Percentiles rank a stretch among this genome's conserved stretches.
Evolutionary conservation across 2,113 vertebrate genomes (phyloP).

Genomic region (Piaya cayana): DNA sequence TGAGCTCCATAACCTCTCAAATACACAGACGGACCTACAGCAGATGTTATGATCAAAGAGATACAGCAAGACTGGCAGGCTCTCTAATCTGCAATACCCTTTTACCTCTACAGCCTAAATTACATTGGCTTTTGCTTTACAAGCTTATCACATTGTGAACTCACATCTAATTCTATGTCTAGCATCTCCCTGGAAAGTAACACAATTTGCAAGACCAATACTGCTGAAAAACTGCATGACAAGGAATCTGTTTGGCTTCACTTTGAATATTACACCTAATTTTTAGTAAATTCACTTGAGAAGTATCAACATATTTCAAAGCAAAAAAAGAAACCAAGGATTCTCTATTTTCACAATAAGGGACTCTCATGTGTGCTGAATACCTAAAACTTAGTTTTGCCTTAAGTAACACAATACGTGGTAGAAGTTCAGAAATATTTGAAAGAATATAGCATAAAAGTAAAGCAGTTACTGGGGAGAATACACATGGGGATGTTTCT

Average conservation of each 20-base stretch:
- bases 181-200: background rate
- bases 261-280: background rate
- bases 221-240: background rate
- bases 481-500: background rate
- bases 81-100: background rate
- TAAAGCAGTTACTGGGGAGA: background rate
- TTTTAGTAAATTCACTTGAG: background rate
- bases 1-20: background rate
- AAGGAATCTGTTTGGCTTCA: background rate
- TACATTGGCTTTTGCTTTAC: slow-evolving; percentile 2
- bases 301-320: background rate
- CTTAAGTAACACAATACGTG: background rate
- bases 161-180: background rate
- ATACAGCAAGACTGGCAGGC: background rate
- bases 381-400: background rate
- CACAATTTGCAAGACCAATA: background rate
- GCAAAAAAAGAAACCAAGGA: background rate
- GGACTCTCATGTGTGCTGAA: background rate
- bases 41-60: background rate
- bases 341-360: background rate
- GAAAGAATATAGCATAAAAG: background rate
- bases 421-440: background rate
- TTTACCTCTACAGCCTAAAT: background rate
- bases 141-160: background rate
- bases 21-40: background rate